Evolutionary conservation across 1,140 invertebrate species (phyloP), one percentile per base, ranked within the genome.

Genomic region (Temnothorax longispinosus): DNA sequence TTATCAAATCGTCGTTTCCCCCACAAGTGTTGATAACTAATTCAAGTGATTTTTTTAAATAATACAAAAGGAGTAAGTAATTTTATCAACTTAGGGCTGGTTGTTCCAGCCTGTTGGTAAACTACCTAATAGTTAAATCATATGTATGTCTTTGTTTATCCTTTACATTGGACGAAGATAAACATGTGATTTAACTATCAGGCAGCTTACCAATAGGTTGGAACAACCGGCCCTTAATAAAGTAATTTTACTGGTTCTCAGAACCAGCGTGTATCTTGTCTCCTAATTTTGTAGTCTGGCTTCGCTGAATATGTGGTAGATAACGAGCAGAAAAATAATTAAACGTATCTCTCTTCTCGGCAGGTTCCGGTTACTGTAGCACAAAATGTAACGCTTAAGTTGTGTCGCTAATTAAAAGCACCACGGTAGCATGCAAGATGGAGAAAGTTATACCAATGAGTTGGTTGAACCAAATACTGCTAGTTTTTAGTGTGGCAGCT

Each of bases 401-500:
- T 82, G 11, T 32, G 11, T 32, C 60, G 56, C 54, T 62, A 58
- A 38, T 84, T 74, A 4, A 50, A 75, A 60, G 69, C 18, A 60
- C 15, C 38, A 64, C 11, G 27, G 87, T 27, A 27, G 27, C 32
- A 32, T 50, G 41, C 47, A 81, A 56, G 75, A 94, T 94, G 93
- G 89, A 91, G 11, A 90, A 92, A 69, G 64, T 93, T 52, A 90
- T 94, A 72, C 93, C 93, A 41, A 93, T 93, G 87, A 94, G 93
- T 81, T 92, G 92, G 91, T 91, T 92, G 38, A 94, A 94, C 65
- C 91, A 93, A 80, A 91, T 94, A 74, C 52, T 95, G 35, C 62
- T 94, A 60, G 64, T 91, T 77, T 86, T 86, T 58, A 94, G 93
- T 81, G 80, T 94, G 47, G 72, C 13, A 41, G 90, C 90, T 38